Base-by-base conservation (phyloP, 2,888 invertebrate species). In the Acanthococcus lagerstroemiae region DNA sequence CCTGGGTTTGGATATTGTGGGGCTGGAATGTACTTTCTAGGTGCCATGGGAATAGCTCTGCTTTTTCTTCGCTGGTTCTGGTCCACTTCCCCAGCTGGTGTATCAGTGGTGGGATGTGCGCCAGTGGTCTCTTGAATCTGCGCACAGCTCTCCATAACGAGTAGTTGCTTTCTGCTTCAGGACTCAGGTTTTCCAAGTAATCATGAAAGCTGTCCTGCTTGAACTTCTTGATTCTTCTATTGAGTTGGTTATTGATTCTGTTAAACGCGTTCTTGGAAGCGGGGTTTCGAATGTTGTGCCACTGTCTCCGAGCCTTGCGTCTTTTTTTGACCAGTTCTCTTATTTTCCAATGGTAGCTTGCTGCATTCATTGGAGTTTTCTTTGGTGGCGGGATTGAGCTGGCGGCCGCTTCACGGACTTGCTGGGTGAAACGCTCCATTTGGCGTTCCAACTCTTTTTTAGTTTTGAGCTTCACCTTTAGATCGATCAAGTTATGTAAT, bases 71-170 rank as follows among this genome's bases (percentile, higher is more conserved):
- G n/a, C n/a, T n/a, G n/a, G n/a, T n/a, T n/a, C n/a, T n/a, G n/a
- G n/a, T n/a, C n/a, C n/a, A n/a, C n/a, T n/a, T n/a, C n/a, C n/a
- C n/a, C n/a, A n/a, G n/a, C n/a, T n/a, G n/a, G n/a, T n/a, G n/a
- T n/a, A n/a, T n/a, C n/a, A n/a, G 69, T 1, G 71, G 70, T 12
- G 69, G 65, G 27, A 55, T 57, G 19, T 44, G 52, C 19, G 56
- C 55, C 27, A 55, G 30, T n/a, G 68, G 70, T 19, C 63, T 57
- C 50, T 71, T 71, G 17, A 70, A 27, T 19, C 67, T 61, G 65
- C 60, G 70, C 1, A 69, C 70, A 4, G 68, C 69, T 66, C 70
- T 72, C 70, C 71, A 72, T 17, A 72, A 58, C 0, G 70, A 72
- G 70, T 72, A 73, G 58, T 73, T 70, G 2, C 24, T 44, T 19